phyloP scores from a whole-genome alignment of 2,797 vertebrate genomes.

The Cyprinella venusta region DNA sequence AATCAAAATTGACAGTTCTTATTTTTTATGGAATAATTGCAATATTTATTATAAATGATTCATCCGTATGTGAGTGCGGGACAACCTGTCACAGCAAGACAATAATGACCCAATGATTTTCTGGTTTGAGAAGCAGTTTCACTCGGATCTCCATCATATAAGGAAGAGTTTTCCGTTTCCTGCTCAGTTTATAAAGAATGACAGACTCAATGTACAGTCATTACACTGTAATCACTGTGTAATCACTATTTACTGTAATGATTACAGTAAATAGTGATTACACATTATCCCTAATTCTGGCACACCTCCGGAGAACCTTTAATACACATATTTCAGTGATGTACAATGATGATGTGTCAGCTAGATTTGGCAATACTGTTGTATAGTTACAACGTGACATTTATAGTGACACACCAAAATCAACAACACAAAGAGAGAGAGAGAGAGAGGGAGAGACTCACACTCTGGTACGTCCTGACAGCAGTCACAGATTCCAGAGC shows the following conservation, averaged over 20 bases:
- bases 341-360: too few relatives aligned
- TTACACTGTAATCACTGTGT: too few relatives aligned
- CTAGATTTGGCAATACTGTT: not conserved
- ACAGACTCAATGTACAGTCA: not conserved
- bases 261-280: not conserved
- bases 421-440: not conserved
- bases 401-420: slow-evolving; percentile 19
- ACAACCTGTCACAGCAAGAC: too few relatives aligned
- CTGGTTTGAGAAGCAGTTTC: not conserved
- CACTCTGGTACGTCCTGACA: slow-evolving; percentile 47
- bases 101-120: not conserved
- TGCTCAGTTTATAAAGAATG: not conserved
- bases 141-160: too few relatives aligned
- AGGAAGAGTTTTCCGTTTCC: not conserved
- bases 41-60: too few relatives aligned
- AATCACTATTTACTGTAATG: too few relatives aligned
- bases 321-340: not conserved
- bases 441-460: slow-evolving; percentile 19
- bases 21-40: too few relatives aligned
- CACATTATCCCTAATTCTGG: not conserved
- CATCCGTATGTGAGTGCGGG: too few relatives aligned
- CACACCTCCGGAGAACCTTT: not conserved
- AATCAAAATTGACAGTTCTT: too few relatives aligned
- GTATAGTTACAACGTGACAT: not conserved
- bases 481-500: slow-evolving; percentile 54